These are phyloP conservation scores for Aplocera efformata DNA, from an alignment of 2,888 invertebrate genomes.

Conservation along the genomic window DNA sequence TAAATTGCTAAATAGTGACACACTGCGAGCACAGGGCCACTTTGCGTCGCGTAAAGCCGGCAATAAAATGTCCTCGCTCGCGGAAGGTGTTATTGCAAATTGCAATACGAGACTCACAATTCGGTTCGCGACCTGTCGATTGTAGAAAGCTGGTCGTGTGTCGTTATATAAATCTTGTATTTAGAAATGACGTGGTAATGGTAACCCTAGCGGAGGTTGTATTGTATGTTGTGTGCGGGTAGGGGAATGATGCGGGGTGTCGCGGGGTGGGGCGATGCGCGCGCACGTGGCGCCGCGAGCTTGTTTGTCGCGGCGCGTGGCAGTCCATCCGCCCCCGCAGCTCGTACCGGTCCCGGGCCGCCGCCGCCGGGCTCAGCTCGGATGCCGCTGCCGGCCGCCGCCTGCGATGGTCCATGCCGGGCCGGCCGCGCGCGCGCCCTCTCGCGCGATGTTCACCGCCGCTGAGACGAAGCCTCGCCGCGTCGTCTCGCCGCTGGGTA, in stretches of 20 bases:
- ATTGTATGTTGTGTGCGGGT: constrained; percentile 42
- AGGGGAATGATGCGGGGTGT: constrained; percentile 30
- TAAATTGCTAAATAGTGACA: constrained; percentile 34
- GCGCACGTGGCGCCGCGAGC: constrained; percentile 41
- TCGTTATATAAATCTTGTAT: constrained; percentile 36
- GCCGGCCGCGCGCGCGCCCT: constrained; percentile 78
- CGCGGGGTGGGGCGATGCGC: constrained; percentile 30
- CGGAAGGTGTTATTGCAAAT: constrained; percentile 4
- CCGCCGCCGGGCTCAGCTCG: constrained; percentile 75
- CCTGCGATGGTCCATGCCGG: constrained; percentile 80
- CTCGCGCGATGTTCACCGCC: constrained; percentile 77
- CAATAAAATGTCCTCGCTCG: constrained; percentile 10
- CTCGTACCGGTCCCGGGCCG: constrained; percentile 71
- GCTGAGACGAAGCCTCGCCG: constrained; percentile 75
- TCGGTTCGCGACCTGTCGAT: constrained; percentile 9
- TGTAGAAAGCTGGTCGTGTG: constrained; percentile 26
- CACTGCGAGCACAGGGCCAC: constrained; percentile 5
- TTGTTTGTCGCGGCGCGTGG: constrained; percentile 44
- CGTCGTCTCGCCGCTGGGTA: constrained; percentile 83
- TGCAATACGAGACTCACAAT: constrained; percentile 15
- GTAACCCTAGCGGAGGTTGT: constrained; percentile 61
- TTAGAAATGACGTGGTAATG: constrained; percentile 40
- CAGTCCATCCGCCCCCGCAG: constrained; percentile 74
- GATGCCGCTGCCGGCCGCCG: constrained; percentile 79
- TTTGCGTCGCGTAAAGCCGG: constrained; percentile 8